Percentiles rank a stretch among this genome's conserved stretches.
Conservation (phyloP, 2,888 invertebrate genomes). For the Trichopria drosophilae region DNA sequence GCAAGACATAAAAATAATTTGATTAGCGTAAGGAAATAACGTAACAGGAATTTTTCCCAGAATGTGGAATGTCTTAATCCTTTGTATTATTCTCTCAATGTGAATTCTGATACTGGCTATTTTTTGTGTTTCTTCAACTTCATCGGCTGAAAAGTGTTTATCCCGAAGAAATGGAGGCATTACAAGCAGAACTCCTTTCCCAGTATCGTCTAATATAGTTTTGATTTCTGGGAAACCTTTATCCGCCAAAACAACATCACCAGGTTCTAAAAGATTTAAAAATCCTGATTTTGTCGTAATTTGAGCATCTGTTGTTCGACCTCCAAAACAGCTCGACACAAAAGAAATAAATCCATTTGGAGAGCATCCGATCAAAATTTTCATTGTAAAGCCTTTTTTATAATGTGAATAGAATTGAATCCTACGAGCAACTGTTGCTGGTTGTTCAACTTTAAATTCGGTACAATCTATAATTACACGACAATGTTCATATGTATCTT, state of each 20-base stretch:
- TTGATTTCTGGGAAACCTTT: conserved; percentile 34
- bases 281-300: conserved; percentile 33
- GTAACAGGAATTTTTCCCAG: conserved; percentile 18
- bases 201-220: conserved; percentile 16
- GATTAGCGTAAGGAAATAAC: conserved; percentile 19
- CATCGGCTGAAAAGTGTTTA: conserved; percentile 7
- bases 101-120: conserved; percentile 12
- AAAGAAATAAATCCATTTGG: conserved; percentile 33
- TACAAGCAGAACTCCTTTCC: conserved; percentile 19
- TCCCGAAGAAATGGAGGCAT: conserved; percentile 16
- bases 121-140: conserved; percentile 4
- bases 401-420: conserved; percentile 22
- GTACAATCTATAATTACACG: conserved; percentile 32
- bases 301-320: conserved; percentile 32
- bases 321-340: conserved; percentile 32
- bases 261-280: conserved; percentile 28
- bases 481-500: conserved; percentile 17
- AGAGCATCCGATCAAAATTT: conserved; percentile 34
- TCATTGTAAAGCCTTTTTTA: conserved; percentile 30
- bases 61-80: conserved; percentile 25
- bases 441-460: conserved; percentile 24
- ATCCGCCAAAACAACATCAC: conserved; percentile 32
- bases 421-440: conserved; percentile 15
- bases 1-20: conserved; percentile 29
- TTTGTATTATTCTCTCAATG: conserved; percentile 27